Evolutionary conservation across 2,113 vertebrate genomes (phyloP), one percentile per base, ranked within the genome.

Genomic region (Beaufortia kweichowensis): DNA sequence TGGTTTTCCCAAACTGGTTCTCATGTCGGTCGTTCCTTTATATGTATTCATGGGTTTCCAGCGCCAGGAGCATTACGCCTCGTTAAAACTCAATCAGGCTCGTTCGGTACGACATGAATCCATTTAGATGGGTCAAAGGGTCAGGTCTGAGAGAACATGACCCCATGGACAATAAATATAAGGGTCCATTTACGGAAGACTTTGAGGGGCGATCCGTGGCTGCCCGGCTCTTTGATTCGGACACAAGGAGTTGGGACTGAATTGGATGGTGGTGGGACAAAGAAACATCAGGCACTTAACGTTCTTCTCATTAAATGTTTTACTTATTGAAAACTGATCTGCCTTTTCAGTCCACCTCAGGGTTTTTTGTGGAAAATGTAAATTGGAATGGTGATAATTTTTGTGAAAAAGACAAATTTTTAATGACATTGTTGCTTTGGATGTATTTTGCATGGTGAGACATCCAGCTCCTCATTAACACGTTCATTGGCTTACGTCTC

Each of bases 121-220:
- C 83, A 87, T 91, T 90, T 85, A 81, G 87, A 83, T 82, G 83
- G 89, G 90, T 92, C 90, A 91, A 89, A 89, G 84, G 87, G 85
- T 85, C 84, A 89, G 81, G 82, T 87, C 83, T 87, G 79, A 63
- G 71, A 83, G 87, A 86, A 82, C 79, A 79, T 75, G 84, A 89
- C 85, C 86, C 86, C 82, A 75, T 60, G 66, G 43, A 86, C 80
- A 86, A 77, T 85, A 65, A 77, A 66, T 82, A 84, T 79, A 76
- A 82, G 66, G 76, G 64, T 15, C 70, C 62, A 61, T 81, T 74
- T 63, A 50, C 21, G 62, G 65, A 53, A 70, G 41, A 59, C 55
- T 70, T 43, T 43, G 56, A 74, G 62, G 82, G 77, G 83, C 79
- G 82, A 90, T 88, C 85, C 87, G 87, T 81, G 76, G 83, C 78